Evolutionary conservation across 2,888 invertebrate species (phyloP), one percentile per base, ranked within the genome.

Genomic region (Dynastes hyllus): DNA sequence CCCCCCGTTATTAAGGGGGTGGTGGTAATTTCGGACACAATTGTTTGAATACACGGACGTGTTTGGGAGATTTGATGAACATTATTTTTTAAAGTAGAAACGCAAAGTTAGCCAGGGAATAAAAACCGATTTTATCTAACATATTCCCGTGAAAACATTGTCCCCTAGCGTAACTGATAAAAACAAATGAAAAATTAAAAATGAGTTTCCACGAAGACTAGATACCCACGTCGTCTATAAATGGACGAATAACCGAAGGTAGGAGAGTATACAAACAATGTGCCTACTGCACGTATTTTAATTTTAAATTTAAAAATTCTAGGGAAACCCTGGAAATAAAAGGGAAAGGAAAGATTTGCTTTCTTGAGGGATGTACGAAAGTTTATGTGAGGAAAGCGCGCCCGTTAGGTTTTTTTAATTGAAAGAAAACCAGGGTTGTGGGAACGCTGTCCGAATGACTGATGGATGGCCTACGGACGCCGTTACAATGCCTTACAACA

Each of bases 371-470:
- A 45, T 50, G 73, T 75, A 37, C 5, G 5, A 37, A 37, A 37
- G 32, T 37, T 37, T 37, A 37, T 37, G 32, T 37, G 32, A 37
- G 73, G n/a, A n/a, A n/a, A n/a, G 63, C 77, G 67, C 71, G 73
- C 73, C 65, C 76, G 78, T 76, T 76, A 79, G 76, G 75, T 61
- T 76, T 79, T 79, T 71, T 85, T 86, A 86, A 86, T 86, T 86
- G 85, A 86, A 86, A 85, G 85, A 84, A 86, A 85, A 86, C n/a
- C 84, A 86, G 85, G 85, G 85, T 83, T 84, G 85, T 85, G 84
- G 84, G 82, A 83, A 79, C 80, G 84, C 86, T 86, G 86, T 87
- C 85, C 83, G 81, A 83, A 81, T 85, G 85, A 85, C 86, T 87
- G 87, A 87, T 86, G 85, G 87, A 87, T 87, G 86, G 81, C 84